These are phyloP conservation scores for Paramormyrops kingsleyae DNA, from an alignment of 2,113 vertebrate species.

Conservation along the genomic window DNA sequence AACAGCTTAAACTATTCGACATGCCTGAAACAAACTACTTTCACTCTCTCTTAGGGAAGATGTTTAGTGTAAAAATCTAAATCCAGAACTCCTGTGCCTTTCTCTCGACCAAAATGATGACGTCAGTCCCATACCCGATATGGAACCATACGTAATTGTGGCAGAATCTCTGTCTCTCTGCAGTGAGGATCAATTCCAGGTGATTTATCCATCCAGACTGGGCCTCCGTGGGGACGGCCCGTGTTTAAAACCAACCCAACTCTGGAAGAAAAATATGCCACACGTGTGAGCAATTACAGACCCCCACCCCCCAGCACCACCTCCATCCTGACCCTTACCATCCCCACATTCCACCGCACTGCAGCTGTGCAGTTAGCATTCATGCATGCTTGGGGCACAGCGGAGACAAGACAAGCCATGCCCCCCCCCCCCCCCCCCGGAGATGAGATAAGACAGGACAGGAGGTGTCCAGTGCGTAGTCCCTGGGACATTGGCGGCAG, in stretches of 20 bases:
- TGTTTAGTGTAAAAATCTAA: neutral
- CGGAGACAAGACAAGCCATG: neutral
- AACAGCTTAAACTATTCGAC: neutral
- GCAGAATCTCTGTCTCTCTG: neutral
- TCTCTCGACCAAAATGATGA: neutral
- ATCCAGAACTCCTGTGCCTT: neutral
- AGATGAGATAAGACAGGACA: neutral
- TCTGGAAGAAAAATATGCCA: slow-evolving; percentile 22
- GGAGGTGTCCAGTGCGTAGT: neutral
- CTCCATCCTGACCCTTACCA: neutral
- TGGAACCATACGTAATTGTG: neutral
- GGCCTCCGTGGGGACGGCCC: slow-evolving; percentile 4
- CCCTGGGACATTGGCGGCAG: neutral
- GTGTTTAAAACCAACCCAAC: slow-evolving; percentile 14
- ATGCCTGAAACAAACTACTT: neutral
- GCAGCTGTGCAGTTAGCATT: slow-evolving; percentile 16
- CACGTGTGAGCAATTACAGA: slow-evolving; percentile 37
- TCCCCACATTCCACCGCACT: slow-evolving; percentile 22
- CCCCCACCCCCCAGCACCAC: neutral
- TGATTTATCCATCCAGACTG: slow-evolving; percentile 1
- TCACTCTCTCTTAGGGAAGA: neutral
- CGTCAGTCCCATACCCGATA: neutral
- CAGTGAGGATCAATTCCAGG: neutral
- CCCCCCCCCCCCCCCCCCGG: neutral
- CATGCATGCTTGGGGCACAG: slow-evolving; percentile 1